Conservation (phyloP, 2,113 vertebrate species). For the Gasterosteus aculeatus region DNA sequence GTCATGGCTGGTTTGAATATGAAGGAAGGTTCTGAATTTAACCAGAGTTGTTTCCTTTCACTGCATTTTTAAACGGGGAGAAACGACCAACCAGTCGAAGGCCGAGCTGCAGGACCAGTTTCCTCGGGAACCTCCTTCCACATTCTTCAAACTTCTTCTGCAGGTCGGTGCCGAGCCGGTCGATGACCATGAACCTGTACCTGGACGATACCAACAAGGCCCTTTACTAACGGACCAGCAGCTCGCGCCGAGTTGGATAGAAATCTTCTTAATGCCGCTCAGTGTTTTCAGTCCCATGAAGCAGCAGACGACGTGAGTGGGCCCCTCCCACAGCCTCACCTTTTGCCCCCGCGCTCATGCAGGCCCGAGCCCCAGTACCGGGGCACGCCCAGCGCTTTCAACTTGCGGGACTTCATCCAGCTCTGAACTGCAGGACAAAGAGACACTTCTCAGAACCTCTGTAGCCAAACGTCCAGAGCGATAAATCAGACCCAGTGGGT, state of each 20-base stretch:
- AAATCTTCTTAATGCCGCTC: no score
- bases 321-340: conserved; percentile 75
- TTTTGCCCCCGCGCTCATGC: conserved; percentile 89
- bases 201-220: conserved; percentile 66
- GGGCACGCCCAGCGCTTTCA: conserved; percentile 92
- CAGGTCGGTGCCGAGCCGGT: conserved; percentile 93
- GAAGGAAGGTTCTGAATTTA: no score
- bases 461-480: background rate
- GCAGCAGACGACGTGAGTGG: no score
- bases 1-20: no score
- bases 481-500: conserved; percentile 6
- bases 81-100: conserved; percentile 88
- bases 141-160: conserved; percentile 93
- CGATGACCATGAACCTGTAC: conserved; percentile 98
- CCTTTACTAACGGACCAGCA: background rate
- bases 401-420: conserved; percentile 88
- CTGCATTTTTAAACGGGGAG: no score
- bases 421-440: conserved; percentile 83
- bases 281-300: background rate
- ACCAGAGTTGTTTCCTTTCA: no score
- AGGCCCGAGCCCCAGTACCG: conserved; percentile 95
- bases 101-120: conserved; percentile 92
- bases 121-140: conserved; percentile 86
- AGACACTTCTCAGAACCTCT: background rate
- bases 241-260: background rate